A percentile compares a stretch with the other conserved stretches of the same genome.
Evolutionary conservation across 2,113 vertebrate species (phyloP).

Genomic region (Dromiciops gliroides): DNA sequence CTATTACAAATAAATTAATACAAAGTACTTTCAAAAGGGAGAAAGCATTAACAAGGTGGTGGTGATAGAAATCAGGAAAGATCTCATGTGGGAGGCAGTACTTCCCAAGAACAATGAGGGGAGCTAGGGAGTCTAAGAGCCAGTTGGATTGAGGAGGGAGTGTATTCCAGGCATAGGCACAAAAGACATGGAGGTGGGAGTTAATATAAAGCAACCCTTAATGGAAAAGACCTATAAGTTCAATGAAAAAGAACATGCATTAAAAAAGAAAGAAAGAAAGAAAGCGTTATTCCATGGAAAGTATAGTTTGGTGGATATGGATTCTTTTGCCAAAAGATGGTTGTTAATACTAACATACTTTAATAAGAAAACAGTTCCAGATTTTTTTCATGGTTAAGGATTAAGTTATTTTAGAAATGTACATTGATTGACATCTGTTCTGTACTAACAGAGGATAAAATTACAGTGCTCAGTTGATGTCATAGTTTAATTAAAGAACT

Average conservation of each 20-base stretch:
- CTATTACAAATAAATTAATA: not conserved
- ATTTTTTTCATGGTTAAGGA: conserved; percentile 43
- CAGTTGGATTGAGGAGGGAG: not conserved
- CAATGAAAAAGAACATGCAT: conserved; percentile 15
- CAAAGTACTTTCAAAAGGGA: not conserved
- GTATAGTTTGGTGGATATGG: conserved; percentile 7
- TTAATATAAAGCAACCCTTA: not conserved
- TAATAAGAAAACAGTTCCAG: not conserved
- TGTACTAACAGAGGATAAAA: conserved; percentile 14
- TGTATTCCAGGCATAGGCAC: not conserved
- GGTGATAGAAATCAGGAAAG: not conserved
- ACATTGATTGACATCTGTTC: not conserved
- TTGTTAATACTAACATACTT: not conserved
- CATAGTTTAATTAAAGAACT: conserved; percentile 62
- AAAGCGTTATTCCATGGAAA: conserved; percentile 11
- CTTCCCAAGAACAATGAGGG: not conserved
- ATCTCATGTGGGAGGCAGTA: not conserved
- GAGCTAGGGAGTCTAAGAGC: not conserved
- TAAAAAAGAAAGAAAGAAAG: conserved; percentile 6
- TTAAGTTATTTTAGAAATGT: conserved; percentile 35
- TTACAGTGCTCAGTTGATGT: conserved; percentile 49
- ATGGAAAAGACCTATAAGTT: not conserved
- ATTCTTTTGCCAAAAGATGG: not conserved
- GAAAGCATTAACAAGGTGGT: not conserved
- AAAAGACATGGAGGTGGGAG: not conserved